Conservation (phyloP, 2,888 invertebrate species). For the Cynaeus angustus region DNA sequence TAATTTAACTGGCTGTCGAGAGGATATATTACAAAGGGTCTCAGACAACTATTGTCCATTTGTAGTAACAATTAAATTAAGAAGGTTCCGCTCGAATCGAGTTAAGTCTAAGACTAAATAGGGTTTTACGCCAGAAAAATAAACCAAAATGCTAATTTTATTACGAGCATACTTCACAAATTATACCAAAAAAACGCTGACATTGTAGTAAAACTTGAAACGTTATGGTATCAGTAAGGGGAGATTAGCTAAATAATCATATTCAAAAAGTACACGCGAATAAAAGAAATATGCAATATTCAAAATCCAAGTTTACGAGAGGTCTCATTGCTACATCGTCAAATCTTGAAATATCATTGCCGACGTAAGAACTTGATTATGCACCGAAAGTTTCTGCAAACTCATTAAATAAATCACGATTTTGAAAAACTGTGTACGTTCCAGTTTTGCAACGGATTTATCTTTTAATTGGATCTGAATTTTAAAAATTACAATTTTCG, state of each 20-base stretch:
- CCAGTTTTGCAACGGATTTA: too few species aligned
- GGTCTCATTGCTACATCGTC: too few species aligned
- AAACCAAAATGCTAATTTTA: conserved; percentile 5
- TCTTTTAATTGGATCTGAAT: too few species aligned
- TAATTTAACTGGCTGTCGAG: conserved; percentile 25
- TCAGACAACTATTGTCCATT: conserved; percentile 41
- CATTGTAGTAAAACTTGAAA: neutral
- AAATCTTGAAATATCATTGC: too few species aligned
- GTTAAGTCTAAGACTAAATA: conserved; percentile 10
- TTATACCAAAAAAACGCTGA: neutral
- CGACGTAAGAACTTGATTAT: too few species aligned
- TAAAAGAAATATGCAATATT: too few species aligned
- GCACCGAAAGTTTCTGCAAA: too few species aligned
- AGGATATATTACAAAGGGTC: conserved; percentile 33
- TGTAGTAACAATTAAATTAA: conserved; percentile 32
- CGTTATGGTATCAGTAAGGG: neutral
- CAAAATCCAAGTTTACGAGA: too few species aligned
- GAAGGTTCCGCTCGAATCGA: conserved; percentile 22
- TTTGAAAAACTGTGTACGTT: too few species aligned
- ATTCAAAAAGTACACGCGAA: too few species aligned
- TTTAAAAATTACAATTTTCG: too few species aligned
- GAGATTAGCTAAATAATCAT: neutral
- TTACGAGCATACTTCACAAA: neutral
- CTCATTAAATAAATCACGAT: too few species aligned
- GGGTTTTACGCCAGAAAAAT: neutral